Evolutionary conservation across 2,888 invertebrate genomes (phyloP).

Genomic region (Selenia dentaria): DNA sequence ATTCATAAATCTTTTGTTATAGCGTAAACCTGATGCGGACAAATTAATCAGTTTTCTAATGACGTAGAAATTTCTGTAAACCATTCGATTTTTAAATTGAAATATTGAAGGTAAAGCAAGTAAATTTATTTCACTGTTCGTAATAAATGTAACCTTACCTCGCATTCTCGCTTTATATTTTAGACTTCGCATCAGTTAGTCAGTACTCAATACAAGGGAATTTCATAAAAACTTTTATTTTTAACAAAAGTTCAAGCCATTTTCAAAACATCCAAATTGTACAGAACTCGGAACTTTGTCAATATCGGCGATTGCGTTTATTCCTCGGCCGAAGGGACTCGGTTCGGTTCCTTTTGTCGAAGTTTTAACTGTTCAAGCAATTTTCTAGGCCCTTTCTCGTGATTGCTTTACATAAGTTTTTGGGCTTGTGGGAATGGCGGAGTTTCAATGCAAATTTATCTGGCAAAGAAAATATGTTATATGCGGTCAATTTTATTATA

Average conservation of each 20-base stretch:
- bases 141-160: no score
- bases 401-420: constrained; percentile 26
- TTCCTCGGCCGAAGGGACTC: constrained; percentile 11
- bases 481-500: no score
- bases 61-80: no score
- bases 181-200: no score
- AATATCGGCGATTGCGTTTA: constrained; percentile 27
- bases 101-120: no score
- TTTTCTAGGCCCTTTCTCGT: constrained; percentile 26
- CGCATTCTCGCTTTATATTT: no score
- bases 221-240: not conserved
- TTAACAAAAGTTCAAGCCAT: constrained; percentile 11
- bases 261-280: constrained; percentile 14
- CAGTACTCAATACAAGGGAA: no score
- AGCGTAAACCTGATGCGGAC: no score
- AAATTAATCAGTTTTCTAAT: no score
- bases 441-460: constrained; percentile 11
- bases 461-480: not conserved
- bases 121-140: no score
- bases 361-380: constrained; percentile 26
- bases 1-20: no score
- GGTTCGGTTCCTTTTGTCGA: constrained; percentile 24
- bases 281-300: constrained; percentile 18
- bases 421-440: constrained; percentile 4
- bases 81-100: no score